Evolutionary conservation across 2,113 vertebrate genomes (phyloP), one percentile per base, ranked within the genome.

Genomic region (Oreochromis tanganicae): DNA sequence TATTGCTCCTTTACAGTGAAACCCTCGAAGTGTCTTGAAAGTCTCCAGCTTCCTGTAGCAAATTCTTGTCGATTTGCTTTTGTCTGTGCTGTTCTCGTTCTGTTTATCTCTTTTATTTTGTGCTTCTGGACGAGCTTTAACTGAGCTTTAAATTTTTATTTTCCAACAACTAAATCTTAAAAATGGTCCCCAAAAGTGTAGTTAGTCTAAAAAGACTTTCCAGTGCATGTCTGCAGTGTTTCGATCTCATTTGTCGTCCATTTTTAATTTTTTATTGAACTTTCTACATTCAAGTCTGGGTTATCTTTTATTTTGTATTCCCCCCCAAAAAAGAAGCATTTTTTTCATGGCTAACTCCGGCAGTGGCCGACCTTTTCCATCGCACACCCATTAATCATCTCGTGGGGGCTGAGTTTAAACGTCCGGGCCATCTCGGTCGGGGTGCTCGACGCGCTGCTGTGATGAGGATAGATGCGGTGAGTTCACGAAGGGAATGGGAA

Each of bases 401-500:
- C 10, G n/a, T 75, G 78, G 52, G 17, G 46, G 48, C 79, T 27
- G 38, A 75, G 83, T 66, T 84, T 88, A 80, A 88, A 90, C 38
- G 61, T 81, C 86, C 52, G 3, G 75, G 81, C 29, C 52, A 8
- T 82, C 50, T 10, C 85, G 5, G 86, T 61, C 12, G 59, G 81
- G 57, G 46, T 13, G 68, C 82, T 52, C 12, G 57, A 79, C 17
- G 2, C 9, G 32, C 59, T 21, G 88, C 92, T 85, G 84, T 36
- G 83, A 79, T 90, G 79, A 89, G 81, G 79, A 80, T 55, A 83
- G 83, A 83, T 82, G 56, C 57, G 19, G 85, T 41, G 81, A 88
- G 56, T 66, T 88, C 34, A 78, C 56, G 61, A 71, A 85, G 80
- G 73, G 73, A 73, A 68, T 71, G 85, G 87, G 81, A 91, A 90